Evolutionary conservation across 1,140 invertebrate genomes (phyloP).

Genomic region (Papilio dardanus): DNA sequence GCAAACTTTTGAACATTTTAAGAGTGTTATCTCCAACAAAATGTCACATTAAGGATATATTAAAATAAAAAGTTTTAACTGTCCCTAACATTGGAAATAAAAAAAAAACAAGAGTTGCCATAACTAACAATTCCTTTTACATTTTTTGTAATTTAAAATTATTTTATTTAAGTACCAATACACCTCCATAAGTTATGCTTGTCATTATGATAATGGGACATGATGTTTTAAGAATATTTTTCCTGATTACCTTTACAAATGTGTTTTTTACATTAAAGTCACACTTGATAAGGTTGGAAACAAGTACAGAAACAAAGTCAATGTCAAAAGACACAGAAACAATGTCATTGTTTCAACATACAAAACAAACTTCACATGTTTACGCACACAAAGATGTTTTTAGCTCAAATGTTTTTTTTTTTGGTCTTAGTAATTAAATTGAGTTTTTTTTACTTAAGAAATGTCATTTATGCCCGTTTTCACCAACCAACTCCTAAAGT

Average conservation of each 20-base stretch:
- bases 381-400: neutral
- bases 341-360: slow-evolving; percentile 36
- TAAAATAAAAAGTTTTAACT: no score
- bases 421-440: no score
- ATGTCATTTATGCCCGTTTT: no score
- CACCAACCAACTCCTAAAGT: no score
- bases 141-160: neutral
- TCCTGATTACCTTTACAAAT: neutral
- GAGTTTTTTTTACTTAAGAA: no score
- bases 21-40: neutral
- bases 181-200: no score
- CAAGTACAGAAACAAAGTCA: slow-evolving; percentile 10
- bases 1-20: neutral
- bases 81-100: neutral
- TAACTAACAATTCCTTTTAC: neutral
- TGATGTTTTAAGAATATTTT: neutral
- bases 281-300: neutral
- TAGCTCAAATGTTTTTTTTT: neutral
- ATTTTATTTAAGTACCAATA: neutral
- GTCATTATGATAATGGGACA: no score
- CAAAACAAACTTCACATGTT: slow-evolving; percentile 18
- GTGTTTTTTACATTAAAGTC: neutral
- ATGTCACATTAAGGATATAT: neutral
- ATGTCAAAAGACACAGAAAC: slow-evolving; percentile 27
- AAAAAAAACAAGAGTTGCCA: neutral